phyloP scores from a whole-genome alignment of 53 echinoderm and acorn worm species.

The Henricia sp. region DNA sequence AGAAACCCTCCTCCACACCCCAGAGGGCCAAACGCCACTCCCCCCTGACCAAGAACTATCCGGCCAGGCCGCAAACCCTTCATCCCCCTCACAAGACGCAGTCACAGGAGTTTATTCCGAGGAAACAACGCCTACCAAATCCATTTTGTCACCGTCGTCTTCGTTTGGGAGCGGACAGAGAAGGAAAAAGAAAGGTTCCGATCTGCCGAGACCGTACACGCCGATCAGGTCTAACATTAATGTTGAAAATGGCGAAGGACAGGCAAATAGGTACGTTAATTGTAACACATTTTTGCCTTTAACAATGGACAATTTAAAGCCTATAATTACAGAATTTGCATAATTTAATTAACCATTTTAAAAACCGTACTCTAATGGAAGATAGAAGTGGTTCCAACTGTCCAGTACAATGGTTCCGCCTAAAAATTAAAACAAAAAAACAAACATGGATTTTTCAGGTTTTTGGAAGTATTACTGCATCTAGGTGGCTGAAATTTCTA shows the following conservation, averaged over 20 bases:
- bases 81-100: background rate
- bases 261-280: constrained; percentile 62
- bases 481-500: too few species aligned
- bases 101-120: background rate
- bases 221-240: constrained; percentile 91
- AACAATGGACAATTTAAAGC: too few species aligned
- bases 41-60: background rate
- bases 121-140: constrained; percentile 52
- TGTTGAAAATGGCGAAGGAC: constrained; percentile 62
- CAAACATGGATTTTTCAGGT: too few species aligned
- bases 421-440: too few species aligned
- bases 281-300: too few species aligned
- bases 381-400: too few species aligned
- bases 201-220: constrained; percentile 87
- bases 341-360: too few species aligned
- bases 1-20: constrained; percentile 23
- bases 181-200: constrained; percentile 70
- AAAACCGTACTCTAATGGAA: too few species aligned
- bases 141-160: constrained; percentile 61
- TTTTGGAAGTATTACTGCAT: too few species aligned
- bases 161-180: constrained; percentile 49
- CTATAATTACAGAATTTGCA: too few species aligned
- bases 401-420: too few species aligned
- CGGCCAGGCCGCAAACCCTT: background rate
- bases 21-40: background rate